A percentile compares a stretch with the other conserved stretches of the same genome.
Evolutionary conservation across 2,113 vertebrate species (phyloP).

Genomic region (Sinosuthora webbiana): DNA sequence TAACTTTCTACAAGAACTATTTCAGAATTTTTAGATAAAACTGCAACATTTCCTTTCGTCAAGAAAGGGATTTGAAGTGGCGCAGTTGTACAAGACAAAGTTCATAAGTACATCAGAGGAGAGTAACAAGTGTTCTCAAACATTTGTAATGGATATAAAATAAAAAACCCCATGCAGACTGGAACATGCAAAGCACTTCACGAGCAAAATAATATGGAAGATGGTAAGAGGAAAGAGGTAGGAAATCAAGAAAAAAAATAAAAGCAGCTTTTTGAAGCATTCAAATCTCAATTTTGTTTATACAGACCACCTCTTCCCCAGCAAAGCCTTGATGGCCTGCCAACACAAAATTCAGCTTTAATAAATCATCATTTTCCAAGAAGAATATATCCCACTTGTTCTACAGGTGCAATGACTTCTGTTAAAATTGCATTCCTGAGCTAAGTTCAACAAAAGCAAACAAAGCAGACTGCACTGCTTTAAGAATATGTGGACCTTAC

Average conservation of each 20-base stretch:
- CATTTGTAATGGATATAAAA: background rate
- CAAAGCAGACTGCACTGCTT: background rate
- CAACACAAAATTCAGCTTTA: background rate
- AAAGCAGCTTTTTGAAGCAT: slow-evolving; percentile 56
- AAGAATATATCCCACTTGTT: background rate
- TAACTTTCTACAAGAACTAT: background rate
- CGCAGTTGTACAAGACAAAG: background rate
- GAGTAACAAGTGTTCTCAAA: background rate
- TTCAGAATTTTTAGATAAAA: background rate
- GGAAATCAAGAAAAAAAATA: background rate
- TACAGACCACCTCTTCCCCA: background rate
- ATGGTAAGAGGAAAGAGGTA: background rate
- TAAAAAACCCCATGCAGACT: background rate
- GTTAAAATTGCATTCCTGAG: background rate
- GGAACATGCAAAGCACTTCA: slow-evolving; percentile 24
- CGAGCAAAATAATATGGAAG: background rate
- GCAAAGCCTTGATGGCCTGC: background rate
- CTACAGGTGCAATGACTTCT: background rate
- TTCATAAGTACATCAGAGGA: background rate
- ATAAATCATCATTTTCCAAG: background rate
- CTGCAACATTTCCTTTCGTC: background rate
- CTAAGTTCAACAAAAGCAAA: background rate
- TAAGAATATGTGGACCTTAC: background rate
- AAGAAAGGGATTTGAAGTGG: background rate
- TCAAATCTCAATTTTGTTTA: background rate